Evolutionary conservation across 2,113 vertebrate species (phyloP).

Genomic region (Hippocampus guttulatus): DNA sequence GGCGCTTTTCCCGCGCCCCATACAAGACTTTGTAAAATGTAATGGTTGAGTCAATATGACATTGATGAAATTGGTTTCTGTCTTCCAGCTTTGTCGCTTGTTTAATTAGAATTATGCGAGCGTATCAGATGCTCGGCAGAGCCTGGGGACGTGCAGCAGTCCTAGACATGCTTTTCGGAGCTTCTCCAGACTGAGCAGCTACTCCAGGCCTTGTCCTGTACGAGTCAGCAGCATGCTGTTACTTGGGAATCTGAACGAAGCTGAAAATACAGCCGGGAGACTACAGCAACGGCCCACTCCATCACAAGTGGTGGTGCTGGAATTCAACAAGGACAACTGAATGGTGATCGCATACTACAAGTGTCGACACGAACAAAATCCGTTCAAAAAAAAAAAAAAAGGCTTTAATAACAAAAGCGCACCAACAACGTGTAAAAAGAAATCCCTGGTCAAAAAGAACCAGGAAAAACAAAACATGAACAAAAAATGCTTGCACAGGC

Average conservation of each 20-base stretch:
- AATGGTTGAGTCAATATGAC: constrained; percentile 42
- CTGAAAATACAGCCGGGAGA: constrained; percentile 13
- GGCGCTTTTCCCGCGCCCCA: not conserved
- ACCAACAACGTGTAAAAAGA: too few species aligned
- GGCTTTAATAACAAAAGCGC: too few species aligned
- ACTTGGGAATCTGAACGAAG: constrained; percentile 28
- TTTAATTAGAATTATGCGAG: constrained; percentile 35
- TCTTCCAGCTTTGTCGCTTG: constrained; percentile 20
- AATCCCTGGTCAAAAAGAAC: too few species aligned
- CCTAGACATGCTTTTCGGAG: constrained; percentile 9
- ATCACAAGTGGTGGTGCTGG: constrained; percentile 28
- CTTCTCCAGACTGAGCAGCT: constrained; percentile 11
- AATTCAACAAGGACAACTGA: constrained; percentile 1
- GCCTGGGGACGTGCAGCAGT: constrained; percentile 26
- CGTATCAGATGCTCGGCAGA: constrained; percentile 26
- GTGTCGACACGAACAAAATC: too few species aligned
- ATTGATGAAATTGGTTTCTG: constrained; percentile 39
- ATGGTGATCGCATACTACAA: too few species aligned
- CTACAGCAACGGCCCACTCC: constrained; percentile 30
- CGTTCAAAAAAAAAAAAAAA: too few species aligned
- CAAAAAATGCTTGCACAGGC: too few species aligned
- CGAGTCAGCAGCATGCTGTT: not conserved
- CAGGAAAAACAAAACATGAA: too few species aligned
- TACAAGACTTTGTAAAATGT: constrained; percentile 12
- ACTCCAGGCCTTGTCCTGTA: constrained; percentile 20